Evolutionary conservation across 2,888 invertebrate species (phyloP), one percentile per base, ranked within the genome.

Genomic region (Glaucopsyche alexis): DNA sequence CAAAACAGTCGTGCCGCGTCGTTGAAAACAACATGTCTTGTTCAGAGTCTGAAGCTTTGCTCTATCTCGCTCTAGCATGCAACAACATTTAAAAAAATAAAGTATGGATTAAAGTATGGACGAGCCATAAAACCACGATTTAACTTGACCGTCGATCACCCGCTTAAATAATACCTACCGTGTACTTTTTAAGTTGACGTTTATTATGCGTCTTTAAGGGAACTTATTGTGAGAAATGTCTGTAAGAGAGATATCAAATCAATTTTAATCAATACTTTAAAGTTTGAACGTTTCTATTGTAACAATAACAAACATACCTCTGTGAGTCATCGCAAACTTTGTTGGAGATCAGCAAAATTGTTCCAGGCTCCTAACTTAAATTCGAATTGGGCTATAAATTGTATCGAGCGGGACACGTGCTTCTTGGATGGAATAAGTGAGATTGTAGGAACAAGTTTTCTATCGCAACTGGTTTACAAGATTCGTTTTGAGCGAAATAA

Each of bases 301-400:
- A 66, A 66, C 72, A 66, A 75, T 75, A 77, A 74, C 69, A 77
- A 77, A 72, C 72, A 77, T 75, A 72, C 72, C 73, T 77, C 73
- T 71, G 74, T 74, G 75, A 76, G 74, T 77, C 75, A 75, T 77
- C 76, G 75, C 74, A 75, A 80, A 81, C 78, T 79, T 78, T 80
- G 82, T 80, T 79, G 80, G 78, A 79, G 80, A 80, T 84, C 77
- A 77, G 74, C 76, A 76, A 79, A 82, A 82, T 82, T 81, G 81
- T 83, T 82, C 79, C 71, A 78, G 78, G 80, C 79, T 80, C 76
- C 78, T 78, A 81, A 83, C 80, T 82, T 82, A 79, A 81, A 83
- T 81, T 83, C 78, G 79, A 80, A 80, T 76, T 77, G 76, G 80
- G 81, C 80, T 76, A 85, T 85, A 85, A 86, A 85, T 85, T 82